These are phyloP conservation scores for Mastomys coucha DNA, from an alignment of 2,113 vertebrate species.

Conservation along the genomic window DNA sequence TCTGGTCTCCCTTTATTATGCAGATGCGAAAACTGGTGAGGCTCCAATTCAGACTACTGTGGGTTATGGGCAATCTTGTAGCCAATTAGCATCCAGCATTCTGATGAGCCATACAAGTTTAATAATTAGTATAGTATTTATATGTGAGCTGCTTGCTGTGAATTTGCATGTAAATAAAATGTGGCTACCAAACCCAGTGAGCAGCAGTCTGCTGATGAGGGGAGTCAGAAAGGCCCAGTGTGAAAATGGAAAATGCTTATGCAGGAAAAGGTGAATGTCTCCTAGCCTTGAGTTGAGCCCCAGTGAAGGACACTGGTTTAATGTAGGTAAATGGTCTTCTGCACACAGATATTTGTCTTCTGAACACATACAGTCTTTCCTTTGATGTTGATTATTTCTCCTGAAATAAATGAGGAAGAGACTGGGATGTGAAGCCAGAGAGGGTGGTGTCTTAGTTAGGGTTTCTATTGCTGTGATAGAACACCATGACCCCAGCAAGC, in stretches of 20 bases:
- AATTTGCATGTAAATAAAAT: conserved; percentile 86
- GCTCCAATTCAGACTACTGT: conserved; percentile 79
- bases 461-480: not conserved
- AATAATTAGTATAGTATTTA: conserved; percentile 87
- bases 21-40: conserved; percentile 79
- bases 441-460: not conserved
- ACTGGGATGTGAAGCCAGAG: not conserved
- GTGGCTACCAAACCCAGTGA: conserved; percentile 63
- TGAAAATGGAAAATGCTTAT: conserved; percentile 44
- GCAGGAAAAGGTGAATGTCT: conserved; percentile 68
- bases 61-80: conserved; percentile 66
- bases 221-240: not conserved
- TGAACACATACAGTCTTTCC: not conserved
- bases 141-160: conserved; percentile 78
- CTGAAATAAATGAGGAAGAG: not conserved
- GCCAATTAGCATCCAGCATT: conserved; percentile 82
- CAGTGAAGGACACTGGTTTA: not conserved
- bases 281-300: not conserved
- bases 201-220: conserved; percentile 55
- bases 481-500: not conserved
- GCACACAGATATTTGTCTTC: not conserved
- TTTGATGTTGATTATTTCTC: not conserved
- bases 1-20: conserved; percentile 81
- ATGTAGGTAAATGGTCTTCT: not conserved
- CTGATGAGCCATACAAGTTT: conserved; percentile 83